Percentiles rank a stretch among this genome's conserved stretches.
Evolutionary conservation across 2,797 vertebrate genomes (phyloP).

Genomic region (Rhadinocentrus ornatus): DNA sequence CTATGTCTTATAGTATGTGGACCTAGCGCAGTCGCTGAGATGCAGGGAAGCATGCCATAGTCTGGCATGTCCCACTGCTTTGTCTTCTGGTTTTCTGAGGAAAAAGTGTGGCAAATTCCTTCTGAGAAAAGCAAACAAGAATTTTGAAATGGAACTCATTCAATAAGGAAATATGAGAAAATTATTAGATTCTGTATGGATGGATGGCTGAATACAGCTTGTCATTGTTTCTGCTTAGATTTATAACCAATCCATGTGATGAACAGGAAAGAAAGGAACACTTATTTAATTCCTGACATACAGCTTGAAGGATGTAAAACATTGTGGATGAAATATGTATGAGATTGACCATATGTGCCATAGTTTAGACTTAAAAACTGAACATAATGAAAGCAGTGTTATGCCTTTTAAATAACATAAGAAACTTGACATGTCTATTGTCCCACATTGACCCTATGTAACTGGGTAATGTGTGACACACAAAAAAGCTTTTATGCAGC

Average conservation of each 20-base stretch:
- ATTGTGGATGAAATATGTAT: neutral
- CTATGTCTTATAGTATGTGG: conserved; percentile 41
- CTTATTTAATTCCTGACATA: conserved; percentile 11
- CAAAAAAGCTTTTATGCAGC: neutral
- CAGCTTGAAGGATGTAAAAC: neutral
- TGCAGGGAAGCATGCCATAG: conserved; percentile 29
- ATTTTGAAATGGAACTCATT: conserved; percentile 44
- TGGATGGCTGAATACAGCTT: conserved; percentile 21
- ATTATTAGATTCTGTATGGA: conserved; percentile 31
- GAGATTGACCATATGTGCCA: neutral
- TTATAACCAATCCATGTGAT: neutral
- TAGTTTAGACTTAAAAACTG: neutral
- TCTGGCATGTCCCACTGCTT: conserved; percentile 28
- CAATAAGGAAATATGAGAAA: conserved; percentile 41
- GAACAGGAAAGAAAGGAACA: neutral
- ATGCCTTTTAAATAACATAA: neutral
- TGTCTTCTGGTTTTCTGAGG: conserved; percentile 42
- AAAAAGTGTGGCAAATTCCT: conserved; percentile 56
- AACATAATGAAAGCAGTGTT: neutral
- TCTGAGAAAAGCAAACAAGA: conserved; percentile 51
- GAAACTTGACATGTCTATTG: neutral
- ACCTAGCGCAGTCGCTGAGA: conserved; percentile 51
- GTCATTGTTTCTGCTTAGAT: conserved; percentile 31
- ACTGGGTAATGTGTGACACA: neutral
- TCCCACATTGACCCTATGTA: neutral